These are phyloP conservation scores for Xanthostigma xanthostigma DNA, from an alignment of 2,888 invertebrate genomes.

Conservation along the genomic window DNA sequence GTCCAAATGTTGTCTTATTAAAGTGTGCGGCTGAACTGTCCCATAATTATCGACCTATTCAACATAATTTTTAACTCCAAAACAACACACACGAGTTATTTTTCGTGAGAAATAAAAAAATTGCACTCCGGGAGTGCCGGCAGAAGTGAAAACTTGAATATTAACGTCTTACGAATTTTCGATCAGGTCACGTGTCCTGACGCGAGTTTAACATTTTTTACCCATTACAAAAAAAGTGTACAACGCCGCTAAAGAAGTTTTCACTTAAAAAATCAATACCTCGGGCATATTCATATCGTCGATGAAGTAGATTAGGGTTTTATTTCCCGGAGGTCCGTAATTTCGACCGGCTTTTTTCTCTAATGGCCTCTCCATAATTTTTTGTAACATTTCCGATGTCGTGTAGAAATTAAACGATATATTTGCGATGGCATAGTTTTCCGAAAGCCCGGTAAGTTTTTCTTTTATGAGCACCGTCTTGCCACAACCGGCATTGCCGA, in stretches of 20 bases:
- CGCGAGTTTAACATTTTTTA: too few species aligned
- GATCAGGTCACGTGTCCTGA: too few species aligned
- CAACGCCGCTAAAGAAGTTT: too few species aligned
- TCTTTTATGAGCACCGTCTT: conserved; percentile 76
- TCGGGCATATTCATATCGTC: conserved; percentile 99
- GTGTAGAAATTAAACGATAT: conserved; percentile 96
- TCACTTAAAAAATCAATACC: conserved; percentile 41
- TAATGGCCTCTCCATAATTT: conserved; percentile 82
- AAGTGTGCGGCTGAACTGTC: conserved; percentile 90
- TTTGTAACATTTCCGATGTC: conserved; percentile 84
- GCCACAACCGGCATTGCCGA: conserved; percentile 85
- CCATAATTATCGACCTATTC: conserved; percentile 61
- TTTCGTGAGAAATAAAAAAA: too few species aligned
- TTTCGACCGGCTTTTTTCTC: conserved; percentile 90
- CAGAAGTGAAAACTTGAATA: too few species aligned
- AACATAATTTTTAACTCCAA: background rate
- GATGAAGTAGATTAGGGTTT: conserved; percentile 85
- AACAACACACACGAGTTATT: too few species aligned
- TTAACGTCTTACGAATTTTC: too few species aligned
- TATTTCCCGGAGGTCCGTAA: conserved; percentile 90
- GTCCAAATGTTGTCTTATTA: conserved; percentile 90
- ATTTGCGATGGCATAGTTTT: conserved; percentile 77
- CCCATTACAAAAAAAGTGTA: too few species aligned
- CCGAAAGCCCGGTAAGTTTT: conserved; percentile 56
- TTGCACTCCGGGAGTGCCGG: too few species aligned